Percentiles rank a stretch among this genome's conserved stretches.
These are phyloP conservation scores for Nestor notabilis DNA, from an alignment of 2,113 vertebrate species.

Conservation along the genomic window DNA sequence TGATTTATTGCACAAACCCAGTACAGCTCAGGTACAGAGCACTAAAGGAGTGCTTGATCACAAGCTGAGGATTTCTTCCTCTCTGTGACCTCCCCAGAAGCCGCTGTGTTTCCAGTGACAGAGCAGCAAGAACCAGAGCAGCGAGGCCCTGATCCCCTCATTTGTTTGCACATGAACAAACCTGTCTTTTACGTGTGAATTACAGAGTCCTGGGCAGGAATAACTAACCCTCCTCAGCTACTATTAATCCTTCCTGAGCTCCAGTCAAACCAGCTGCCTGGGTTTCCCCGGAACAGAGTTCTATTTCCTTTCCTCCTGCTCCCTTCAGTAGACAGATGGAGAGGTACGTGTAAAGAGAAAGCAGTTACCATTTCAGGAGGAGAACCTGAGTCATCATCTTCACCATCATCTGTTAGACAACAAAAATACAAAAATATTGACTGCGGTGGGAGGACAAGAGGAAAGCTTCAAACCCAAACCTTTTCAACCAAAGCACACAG, in stretches of 20 bases:
- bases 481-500: not conserved
- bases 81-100: not conserved
- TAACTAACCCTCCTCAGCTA: not conserved
- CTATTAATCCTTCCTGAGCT: not conserved
- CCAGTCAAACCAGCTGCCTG: not conserved
- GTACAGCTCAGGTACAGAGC: not conserved
- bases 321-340: not conserved
- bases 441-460: accelerated
- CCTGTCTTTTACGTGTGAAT: not conserved
- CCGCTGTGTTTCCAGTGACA: not conserved
- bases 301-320: not conserved
- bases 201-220: not conserved
- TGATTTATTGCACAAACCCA: not conserved
- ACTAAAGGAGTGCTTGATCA: not conserved
- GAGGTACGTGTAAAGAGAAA: not conserved
- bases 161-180: not conserved
- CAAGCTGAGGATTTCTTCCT: not conserved
- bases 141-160: not conserved
- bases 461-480: not conserved
- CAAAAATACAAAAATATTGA: not conserved
- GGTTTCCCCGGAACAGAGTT: not conserved
- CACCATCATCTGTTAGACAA: slow-evolving; percentile 47
- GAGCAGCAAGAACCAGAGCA: not conserved
- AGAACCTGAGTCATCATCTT: not conserved
- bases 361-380: slow-evolving; percentile 21